Base-by-base conservation (phyloP, 1,140 invertebrate species). In the Pygmarrhopalites habei region DNA sequence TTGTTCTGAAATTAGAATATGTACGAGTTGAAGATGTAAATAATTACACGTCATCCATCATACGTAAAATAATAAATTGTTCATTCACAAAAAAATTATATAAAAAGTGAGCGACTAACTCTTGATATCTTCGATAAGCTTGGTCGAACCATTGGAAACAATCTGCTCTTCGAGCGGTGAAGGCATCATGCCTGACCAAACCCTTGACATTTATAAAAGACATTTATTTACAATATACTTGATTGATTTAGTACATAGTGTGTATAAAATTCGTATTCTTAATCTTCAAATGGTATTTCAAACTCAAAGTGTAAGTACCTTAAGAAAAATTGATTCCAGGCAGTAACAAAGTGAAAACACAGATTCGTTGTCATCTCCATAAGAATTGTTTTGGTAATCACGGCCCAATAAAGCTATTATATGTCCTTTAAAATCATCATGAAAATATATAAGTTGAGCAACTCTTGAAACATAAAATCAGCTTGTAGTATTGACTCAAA, bases 111-210 rank as follows among this genome's bases (percentile, higher is more conserved):
- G n/a, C 39, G n/a, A 57, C 30, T 47, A 35, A 67, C 66, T 55
- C 61, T 25, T 70, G 62, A 62, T 70, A 67, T 57, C 66, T 70
- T 53, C 66, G 21, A 1, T 67, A 28, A 15, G 65, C n/a, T 61
- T 70, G 69, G 41, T 67, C 65, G 46, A 70, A 70, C 69, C 69
- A 70, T 55, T 67, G 66, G 32, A 70, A 70, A 19, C 55, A 57
- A 53, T 70, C 66, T 2, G 65, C 56, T 57, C 62, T 67, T 65
- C 69, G 67, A 17, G 69, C 65, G 7, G 56, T 67, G 47, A 70
- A 70, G 12, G 63, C 69, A 60, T 70, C 69, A 52, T 64, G 49
- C 1, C 65, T 60, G 39, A 64, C 35, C 1, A 70, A 23, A 7
- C 69, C n/a, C n/a, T n/a, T n/a, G n/a, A n/a, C n/a, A n/a, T n/a